Conservation (phyloP, 2,797 vertebrate genomes). For the Bovichtus variegatus region DNA sequence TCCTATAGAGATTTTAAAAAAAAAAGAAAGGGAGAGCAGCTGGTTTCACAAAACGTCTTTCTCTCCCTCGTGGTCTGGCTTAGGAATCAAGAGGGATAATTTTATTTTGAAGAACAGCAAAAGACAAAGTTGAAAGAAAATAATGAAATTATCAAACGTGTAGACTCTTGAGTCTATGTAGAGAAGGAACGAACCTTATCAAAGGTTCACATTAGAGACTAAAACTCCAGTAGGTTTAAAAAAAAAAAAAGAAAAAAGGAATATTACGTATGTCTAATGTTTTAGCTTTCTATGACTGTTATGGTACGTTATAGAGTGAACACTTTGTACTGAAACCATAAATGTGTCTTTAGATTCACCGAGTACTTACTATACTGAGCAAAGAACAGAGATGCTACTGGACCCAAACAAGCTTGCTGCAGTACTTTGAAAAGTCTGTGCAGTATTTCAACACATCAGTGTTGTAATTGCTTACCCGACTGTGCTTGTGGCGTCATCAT, state of each 20-base stretch:
- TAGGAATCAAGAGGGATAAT: constrained; percentile 1
- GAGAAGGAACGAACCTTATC: constrained; percentile 5
- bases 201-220: constrained; percentile 32
- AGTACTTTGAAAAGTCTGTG: constrained; percentile 27
- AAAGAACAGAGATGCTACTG: constrained; percentile 17
- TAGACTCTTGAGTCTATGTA: constrained; percentile 29
- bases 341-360: constrained; percentile 79
- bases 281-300: constrained; percentile 58
- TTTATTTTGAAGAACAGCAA: constrained; percentile 20
- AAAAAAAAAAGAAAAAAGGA: constrained; percentile 33
- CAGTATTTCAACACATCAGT: constrained; percentile 30
- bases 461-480: constrained; percentile 35
- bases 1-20: background rate
- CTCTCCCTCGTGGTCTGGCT: constrained; percentile 2
- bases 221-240: constrained; percentile 15
- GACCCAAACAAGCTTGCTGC: constrained; percentile 1
- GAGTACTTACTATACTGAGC: constrained; percentile 62
- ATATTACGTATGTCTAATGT: constrained; percentile 17
- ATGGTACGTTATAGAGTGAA: constrained; percentile 54
- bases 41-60: constrained; percentile 14
- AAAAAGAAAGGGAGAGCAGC: background rate
- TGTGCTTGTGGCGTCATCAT: constrained; percentile 32
- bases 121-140: constrained; percentile 4
- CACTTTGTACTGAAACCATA: constrained; percentile 69
- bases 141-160: constrained; percentile 21